Evolutionary conservation across 1,140 invertebrate genomes (phyloP), one percentile per base, ranked within the genome.

Genomic region (Muscidifurax raptorellus): DNA sequence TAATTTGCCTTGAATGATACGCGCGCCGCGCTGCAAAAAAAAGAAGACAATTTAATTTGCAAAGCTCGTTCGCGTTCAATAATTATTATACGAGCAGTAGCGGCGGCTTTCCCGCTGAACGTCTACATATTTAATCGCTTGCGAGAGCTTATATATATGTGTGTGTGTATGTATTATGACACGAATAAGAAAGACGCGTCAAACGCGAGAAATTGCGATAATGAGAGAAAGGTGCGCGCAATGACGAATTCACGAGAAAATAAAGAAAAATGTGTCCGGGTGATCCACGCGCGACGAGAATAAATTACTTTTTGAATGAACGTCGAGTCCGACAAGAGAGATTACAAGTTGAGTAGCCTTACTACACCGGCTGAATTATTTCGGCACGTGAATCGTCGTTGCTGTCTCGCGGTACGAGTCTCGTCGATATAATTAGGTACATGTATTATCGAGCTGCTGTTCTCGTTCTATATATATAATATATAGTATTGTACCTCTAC

Each of bases 191-290:
- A 44, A 82, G 81, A 82, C 59, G n/a, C n/a, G 47, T 82, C 72
- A 82, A 77, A 66, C 52, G 22, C 28, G 74, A 67, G 81, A 83
- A 83, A 83, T 83, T 66, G 67, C 76, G 66, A 83, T 83, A 83
- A 83, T 47, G 82, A 83, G 82, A 83, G 75, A 83, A 83, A 83
- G 66, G 64, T 40, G 25, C n/a, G n/a, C n/a, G n/a, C 27, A 75
- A 74, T 82, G 80, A 82, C 71, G 80, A 64, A 82, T 75, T 7
- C 15, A 4, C 12, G 59, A 27, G 27, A 64, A 82, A 75, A 82
- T 64, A 40, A 82, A 82, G 40, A 67, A 71, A 40, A 47, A 0
- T 18, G 25, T 22, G n/a, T 27, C 30, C 71, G 44, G 2, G 27
- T 18, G 36, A 40, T 28, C 7, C n/a, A 69, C 44, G 22, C 27